These are phyloP conservation scores for Xiphorhynchus erythropygius DNA, from an alignment of 2,797 vertebrate species.

Conservation along the genomic window DNA sequence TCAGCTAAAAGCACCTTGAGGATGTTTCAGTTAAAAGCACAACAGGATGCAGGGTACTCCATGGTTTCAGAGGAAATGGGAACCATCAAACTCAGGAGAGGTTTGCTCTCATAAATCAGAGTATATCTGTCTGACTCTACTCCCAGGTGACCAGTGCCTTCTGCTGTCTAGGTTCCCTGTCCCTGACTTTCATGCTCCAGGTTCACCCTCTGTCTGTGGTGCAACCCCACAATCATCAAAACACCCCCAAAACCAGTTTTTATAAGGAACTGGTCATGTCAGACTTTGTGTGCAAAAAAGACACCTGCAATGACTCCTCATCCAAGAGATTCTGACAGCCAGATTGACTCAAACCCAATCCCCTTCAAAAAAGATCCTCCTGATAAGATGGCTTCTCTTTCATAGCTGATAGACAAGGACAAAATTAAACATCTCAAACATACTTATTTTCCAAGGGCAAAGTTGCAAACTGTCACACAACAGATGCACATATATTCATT, in stretches of 20 bases:
- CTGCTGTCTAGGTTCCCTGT: not conserved
- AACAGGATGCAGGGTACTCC: not conserved
- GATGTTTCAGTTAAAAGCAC: not conserved
- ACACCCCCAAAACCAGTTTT: not conserved
- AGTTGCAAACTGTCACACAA: not conserved
- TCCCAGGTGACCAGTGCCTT: not conserved
- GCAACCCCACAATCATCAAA: not conserved
- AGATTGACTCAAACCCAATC: not conserved
- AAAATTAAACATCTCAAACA: not conserved
- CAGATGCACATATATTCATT: not conserved
- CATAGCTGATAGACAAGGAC: not conserved
- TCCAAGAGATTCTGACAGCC: not conserved
- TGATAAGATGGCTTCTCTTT: not conserved
- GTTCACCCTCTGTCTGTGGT: not conserved
- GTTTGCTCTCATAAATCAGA: not conserved
- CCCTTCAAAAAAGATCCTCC: not conserved
- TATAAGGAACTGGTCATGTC: not conserved
- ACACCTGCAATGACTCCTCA: not conserved
- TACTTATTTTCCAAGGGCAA: not conserved
- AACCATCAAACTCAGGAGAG: not conserved
- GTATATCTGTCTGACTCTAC: not conserved
- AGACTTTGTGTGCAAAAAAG: not conserved
- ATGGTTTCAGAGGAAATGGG: not conserved
- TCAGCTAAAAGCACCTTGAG: not conserved
- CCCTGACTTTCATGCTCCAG: not conserved